Evolutionary conservation across 1,140 invertebrate genomes (phyloP).

Genomic region (Triops longicaudatus): DNA sequence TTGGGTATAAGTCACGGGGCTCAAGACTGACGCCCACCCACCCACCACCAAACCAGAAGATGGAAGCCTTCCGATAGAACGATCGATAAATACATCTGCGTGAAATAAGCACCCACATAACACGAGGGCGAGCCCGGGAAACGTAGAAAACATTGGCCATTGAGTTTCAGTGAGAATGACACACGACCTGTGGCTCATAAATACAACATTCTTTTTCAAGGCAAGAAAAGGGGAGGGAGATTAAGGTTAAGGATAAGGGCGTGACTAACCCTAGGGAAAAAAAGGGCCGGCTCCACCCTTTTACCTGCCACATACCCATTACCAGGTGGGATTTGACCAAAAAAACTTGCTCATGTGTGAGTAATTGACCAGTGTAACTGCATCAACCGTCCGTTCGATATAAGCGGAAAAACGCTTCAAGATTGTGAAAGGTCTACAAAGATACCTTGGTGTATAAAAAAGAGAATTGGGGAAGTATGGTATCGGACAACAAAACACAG

Average conservation of each 20-base stretch:
- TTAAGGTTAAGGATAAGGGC: neutral
- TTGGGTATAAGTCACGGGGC: neutral
- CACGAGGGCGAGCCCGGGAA: neutral
- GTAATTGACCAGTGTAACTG: too few species aligned
- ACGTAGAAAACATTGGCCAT: neutral
- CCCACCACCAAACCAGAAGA: neutral
- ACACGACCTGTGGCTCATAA: conserved; percentile 14
- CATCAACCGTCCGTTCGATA: too few species aligned
- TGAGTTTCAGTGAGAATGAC: neutral
- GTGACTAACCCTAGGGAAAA: neutral
- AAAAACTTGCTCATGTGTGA: too few species aligned
- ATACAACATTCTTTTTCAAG: neutral
- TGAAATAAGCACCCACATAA: conserved; percentile 1
- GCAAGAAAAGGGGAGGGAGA: neutral
- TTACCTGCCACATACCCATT: neutral
- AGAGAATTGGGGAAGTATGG: too few species aligned
- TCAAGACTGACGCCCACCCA: neutral
- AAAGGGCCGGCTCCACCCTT: neutral
- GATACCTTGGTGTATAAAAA: too few species aligned
- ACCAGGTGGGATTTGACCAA: too few species aligned
- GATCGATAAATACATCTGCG: conserved; percentile 3
- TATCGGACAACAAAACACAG: too few species aligned
- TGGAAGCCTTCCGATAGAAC: neutral
- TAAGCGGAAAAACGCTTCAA: too few species aligned
- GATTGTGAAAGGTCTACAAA: too few species aligned